These are phyloP conservation scores for Eurytoma adleriae DNA, from an alignment of 2,888 invertebrate genomes.

Conservation along the genomic window DNA sequence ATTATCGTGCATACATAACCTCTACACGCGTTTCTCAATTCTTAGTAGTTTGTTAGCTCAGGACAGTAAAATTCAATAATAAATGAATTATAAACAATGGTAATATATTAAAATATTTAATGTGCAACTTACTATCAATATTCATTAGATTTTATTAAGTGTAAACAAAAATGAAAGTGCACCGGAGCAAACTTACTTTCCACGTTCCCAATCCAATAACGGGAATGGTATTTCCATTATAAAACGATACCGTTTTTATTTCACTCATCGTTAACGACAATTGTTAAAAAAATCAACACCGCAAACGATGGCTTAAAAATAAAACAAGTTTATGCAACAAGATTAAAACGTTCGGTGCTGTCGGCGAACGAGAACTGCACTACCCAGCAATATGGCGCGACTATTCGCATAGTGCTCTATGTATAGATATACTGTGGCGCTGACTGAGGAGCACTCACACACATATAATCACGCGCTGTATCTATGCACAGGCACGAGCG, in stretches of 20 bases:
- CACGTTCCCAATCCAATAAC: slow-evolving; percentile 75
- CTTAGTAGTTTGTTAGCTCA: not conserved
- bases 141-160: not conserved
- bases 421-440: not conserved
- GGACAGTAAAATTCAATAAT: not conserved
- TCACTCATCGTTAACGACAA: slow-evolving; percentile 61
- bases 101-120: not conserved
- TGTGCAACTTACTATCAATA: not conserved
- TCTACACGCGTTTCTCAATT: too few species aligned
- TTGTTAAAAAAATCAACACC: slow-evolving; percentile 1
- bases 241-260: slow-evolving; percentile 75
- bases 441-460: too few species aligned
- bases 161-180: not conserved
- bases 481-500: too few species aligned
- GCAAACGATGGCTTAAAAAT: not conserved
- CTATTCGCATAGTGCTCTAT: not conserved
- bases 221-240: slow-evolving; percentile 73
- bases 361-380: not conserved
- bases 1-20: too few species aligned
- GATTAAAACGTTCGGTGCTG: not conserved
- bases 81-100: not conserved
- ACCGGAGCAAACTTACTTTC: slow-evolving; percentile 65
- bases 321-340: not conserved
- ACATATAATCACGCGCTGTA: too few species aligned
- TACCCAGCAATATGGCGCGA: not conserved